Base-by-base conservation (phyloP, 2,888 invertebrate genomes). In the Thymelicus sylvestris region DNA sequence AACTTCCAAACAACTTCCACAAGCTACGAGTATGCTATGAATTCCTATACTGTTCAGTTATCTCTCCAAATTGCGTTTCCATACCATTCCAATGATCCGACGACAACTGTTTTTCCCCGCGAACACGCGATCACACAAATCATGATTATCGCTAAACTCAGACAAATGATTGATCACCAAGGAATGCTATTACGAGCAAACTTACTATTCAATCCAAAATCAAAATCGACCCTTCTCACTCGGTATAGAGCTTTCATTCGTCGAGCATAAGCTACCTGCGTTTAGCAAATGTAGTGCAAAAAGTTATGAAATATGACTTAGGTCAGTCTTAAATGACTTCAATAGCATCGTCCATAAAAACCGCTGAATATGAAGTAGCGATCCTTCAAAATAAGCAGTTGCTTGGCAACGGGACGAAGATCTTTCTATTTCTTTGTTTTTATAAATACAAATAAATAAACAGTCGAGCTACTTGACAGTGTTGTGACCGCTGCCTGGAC, bases 141-240 rank as follows among this genome's bases (percentile, higher is more conserved):
- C 81, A 81, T 79, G 78, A 80, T 80, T 81, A 81, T 80, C 80
- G 75, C 72, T 74, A 76, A 75, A 73, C 75, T 73, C 78, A 75
- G 81, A 81, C 81, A 80, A 80, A 81, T 82, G 82, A 82, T 82
- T 79, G 81, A 82, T 82, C 77, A 77, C 77, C 73, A 67, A 66
- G 66, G 80, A 80, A 80, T 80, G 78, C 77, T 78, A 78, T 80
- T 80, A 81, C 63, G 73, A 61, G 75, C 75, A 73, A 76, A 74
- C 76, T 66, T 73, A 71, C 73, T 7, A 68, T 69, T 39, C 52
- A 62, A 66, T 55, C 62, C 65, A 41, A 7, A 48, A 55, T 19
- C 55, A 75, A 72, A 72, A 55, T n/a, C 38, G 39, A 71, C 74
- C 59, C 64, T 79, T 72, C 19, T 7, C 3, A 61, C 6, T 55